Percentiles rank a stretch among this genome's conserved stretches.
Evolutionary conservation across 2,797 vertebrate genomes (phyloP).

Genomic region (Scolopax bukidnonensis): DNA sequence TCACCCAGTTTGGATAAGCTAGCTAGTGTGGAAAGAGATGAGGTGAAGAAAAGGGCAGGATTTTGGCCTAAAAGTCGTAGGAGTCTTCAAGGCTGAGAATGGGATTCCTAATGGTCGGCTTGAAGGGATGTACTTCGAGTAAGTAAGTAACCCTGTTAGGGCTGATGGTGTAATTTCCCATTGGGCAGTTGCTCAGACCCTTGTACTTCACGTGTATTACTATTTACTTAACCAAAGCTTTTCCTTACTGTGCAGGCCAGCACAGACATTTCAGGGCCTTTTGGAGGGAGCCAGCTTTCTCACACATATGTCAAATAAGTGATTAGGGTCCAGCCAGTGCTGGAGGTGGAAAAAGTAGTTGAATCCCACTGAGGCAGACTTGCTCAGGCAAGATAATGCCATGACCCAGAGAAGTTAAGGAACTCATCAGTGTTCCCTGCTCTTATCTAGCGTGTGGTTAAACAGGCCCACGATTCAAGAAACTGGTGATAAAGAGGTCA

Average conservation of each 20-base stretch:
- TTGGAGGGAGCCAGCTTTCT: not conserved
- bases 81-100: not conserved
- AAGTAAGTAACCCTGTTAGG: accelerated
- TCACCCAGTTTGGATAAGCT: too few species aligned
- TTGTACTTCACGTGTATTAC: accelerated
- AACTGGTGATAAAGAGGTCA: not conserved
- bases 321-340: not conserved
- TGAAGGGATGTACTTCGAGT: not conserved
- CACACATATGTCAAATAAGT: accelerated
- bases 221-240: accelerated
- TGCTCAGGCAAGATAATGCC: not conserved
- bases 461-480: not conserved
- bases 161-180: accelerated
- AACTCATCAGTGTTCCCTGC: not conserved
- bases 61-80: not conserved
- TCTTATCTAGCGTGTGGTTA: not conserved
- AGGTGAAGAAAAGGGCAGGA: accelerated
- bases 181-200: not conserved
- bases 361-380: not conserved
- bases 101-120: accelerated
- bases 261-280: accelerated
- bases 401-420: not conserved
- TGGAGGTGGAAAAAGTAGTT: not conserved
- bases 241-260: not conserved
- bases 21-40: not conserved